phyloP scores from a whole-genome alignment of 2,888 invertebrate species.

The Stenchaetothrips biformis region DNA sequence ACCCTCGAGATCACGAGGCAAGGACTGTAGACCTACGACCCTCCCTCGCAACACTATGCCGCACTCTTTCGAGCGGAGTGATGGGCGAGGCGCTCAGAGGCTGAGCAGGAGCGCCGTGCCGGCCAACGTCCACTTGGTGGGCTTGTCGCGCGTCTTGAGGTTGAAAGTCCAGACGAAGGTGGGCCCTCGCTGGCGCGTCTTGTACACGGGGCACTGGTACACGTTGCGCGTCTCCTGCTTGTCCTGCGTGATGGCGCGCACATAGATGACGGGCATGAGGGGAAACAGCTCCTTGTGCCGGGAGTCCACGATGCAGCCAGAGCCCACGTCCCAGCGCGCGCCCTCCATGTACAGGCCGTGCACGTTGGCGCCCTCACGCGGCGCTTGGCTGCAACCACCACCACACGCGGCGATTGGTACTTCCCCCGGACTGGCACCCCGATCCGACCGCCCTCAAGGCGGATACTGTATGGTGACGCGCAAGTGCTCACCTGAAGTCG shows the following conservation, averaged over 20 bases:
- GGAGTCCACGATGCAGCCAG: slow-evolving; percentile 76
- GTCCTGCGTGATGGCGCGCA: slow-evolving; percentile 81
- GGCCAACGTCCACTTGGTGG: slow-evolving; percentile 87
- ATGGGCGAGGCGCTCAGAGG: slow-evolving; percentile 50
- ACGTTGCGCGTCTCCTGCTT: slow-evolving; percentile 81
- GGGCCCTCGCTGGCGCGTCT: slow-evolving; percentile 80
- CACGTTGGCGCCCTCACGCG: slow-evolving; percentile 87
- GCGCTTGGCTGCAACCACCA: slow-evolving; percentile 58
- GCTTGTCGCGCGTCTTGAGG: slow-evolving; percentile 79
- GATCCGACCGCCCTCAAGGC: not conserved
- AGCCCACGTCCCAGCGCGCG: slow-evolving; percentile 81
- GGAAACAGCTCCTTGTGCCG: slow-evolving; percentile 86
- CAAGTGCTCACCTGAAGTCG: slow-evolving; percentile 75
- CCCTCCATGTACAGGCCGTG: slow-evolving; percentile 90
- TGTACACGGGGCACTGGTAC: slow-evolving; percentile 92
- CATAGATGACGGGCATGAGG: slow-evolving; percentile 81
- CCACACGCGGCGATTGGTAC: not conserved
- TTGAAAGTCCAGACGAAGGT: slow-evolving; percentile 97
- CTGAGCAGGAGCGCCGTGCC: slow-evolving; percentile 88
- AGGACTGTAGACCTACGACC: too few species aligned
- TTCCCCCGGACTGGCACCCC: not conserved
- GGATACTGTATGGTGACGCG: slow-evolving; percentile 19
- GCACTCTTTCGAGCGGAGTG: too few species aligned
- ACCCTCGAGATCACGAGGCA: too few species aligned
- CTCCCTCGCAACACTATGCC: too few species aligned